phyloP scores from a whole-genome alignment of 2,797 vertebrate species.

The Argyrosomus regius region DNA sequence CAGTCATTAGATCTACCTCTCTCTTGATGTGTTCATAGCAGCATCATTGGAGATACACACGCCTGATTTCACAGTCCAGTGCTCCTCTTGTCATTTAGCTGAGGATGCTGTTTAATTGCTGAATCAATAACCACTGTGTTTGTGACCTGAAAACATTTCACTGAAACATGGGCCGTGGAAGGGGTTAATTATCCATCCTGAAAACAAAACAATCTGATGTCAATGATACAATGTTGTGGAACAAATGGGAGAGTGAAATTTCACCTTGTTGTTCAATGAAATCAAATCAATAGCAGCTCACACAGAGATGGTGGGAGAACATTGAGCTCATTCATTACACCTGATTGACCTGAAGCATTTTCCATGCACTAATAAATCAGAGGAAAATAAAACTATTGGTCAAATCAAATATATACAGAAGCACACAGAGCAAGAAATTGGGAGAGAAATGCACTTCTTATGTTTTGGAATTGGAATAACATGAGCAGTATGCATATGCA shows the following conservation, averaged over 20 bases:
- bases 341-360: constrained; percentile 59
- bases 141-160: constrained; percentile 45
- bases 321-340: constrained; percentile 57
- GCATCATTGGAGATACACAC: constrained; percentile 16
- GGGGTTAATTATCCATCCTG: constrained; percentile 55
- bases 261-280: constrained; percentile 50
- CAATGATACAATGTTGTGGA: constrained; percentile 36
- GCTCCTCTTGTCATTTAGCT: constrained; percentile 47
- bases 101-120: constrained; percentile 38
- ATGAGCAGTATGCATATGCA: constrained; percentile 35
- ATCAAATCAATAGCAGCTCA: constrained; percentile 60
- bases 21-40: constrained; percentile 35
- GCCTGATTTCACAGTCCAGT: constrained; percentile 46
- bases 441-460: constrained; percentile 4
- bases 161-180: constrained; percentile 31
- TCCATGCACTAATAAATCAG: constrained; percentile 14
- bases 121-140: constrained; percentile 52
- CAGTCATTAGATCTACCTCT: constrained; percentile 27
- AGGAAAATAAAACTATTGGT: constrained; percentile 30
- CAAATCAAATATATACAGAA: constrained; percentile 5
- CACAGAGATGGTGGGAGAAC: constrained; percentile 31
- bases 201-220: constrained; percentile 52
- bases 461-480: constrained; percentile 25
- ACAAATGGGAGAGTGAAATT: constrained; percentile 46
- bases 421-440: not conserved